Conservation (phyloP, 2,888 invertebrate species). For the Tinea pellionella region DNA sequence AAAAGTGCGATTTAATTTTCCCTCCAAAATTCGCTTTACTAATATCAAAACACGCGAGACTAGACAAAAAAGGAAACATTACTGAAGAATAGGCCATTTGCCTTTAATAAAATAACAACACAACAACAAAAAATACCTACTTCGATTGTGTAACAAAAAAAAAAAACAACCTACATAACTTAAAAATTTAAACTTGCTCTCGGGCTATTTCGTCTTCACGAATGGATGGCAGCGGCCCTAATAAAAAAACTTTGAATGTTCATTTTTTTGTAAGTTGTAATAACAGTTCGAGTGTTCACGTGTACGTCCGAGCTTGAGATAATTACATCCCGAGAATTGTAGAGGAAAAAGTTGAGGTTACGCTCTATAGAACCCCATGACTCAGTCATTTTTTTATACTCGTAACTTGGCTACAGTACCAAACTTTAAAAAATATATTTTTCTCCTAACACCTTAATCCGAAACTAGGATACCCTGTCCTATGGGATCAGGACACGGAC, state of each 20-base stretch:
- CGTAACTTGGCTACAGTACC: neutral
- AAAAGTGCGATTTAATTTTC: too few species aligned
- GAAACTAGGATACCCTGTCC: too few species aligned
- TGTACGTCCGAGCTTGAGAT: constrained; percentile 23
- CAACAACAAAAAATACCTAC: too few species aligned
- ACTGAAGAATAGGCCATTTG: too few species aligned
- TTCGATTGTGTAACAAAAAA: too few species aligned
- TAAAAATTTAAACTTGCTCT: neutral
- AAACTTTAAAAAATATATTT: neutral
- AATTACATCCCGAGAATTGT: constrained; percentile 60
- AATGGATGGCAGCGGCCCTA: neutral
- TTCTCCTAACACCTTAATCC: too few species aligned
- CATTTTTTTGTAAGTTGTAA: neutral
- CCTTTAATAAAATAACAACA: too few species aligned
- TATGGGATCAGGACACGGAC: too few species aligned
- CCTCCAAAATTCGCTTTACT: too few species aligned
- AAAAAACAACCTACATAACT: too few species aligned
- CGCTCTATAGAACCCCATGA: constrained; percentile 49
- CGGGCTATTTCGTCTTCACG: neutral
- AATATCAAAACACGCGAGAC: too few species aligned
- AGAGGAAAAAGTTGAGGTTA: constrained; percentile 51
- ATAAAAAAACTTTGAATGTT: neutral
- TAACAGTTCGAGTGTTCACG: neutral
- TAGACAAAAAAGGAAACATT: too few species aligned
- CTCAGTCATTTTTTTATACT: constrained; percentile 30